Conservation (phyloP, 1,140 invertebrate genomes). For the Onthophagus taurus region DNA sequence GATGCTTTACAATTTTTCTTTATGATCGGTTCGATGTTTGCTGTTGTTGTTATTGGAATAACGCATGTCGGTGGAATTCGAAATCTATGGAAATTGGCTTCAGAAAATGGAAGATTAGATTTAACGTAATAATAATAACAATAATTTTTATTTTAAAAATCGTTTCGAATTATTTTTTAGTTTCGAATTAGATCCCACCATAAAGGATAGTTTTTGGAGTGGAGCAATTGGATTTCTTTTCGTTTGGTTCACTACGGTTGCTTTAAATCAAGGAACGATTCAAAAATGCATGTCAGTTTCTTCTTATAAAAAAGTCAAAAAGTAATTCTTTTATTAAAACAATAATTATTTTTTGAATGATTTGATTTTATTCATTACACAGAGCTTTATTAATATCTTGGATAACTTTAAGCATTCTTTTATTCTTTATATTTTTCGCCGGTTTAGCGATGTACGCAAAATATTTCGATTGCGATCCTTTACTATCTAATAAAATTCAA, state of each 20-base stretch:
- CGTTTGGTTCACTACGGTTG: constrained; percentile 46
- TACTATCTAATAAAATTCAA: constrained; percentile 43
- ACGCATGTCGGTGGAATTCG: constrained; percentile 32
- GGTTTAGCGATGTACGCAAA: constrained; percentile 62
- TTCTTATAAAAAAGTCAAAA: constrained; percentile 40
- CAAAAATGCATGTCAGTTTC: constrained; percentile 49
- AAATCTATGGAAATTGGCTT: constrained; percentile 22
- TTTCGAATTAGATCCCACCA: constrained; percentile 36
- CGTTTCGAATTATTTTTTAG: constrained; percentile 31
- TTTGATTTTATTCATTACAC: no score
- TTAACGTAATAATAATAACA: not conserved
- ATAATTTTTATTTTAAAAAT: not conserved
- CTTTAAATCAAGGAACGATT: constrained; percentile 47
- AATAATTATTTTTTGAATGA: no score
- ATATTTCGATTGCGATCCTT: constrained; percentile 61
- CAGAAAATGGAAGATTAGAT: constrained; percentile 4
- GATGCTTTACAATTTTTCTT: constrained; percentile 56
- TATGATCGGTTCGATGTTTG: constrained; percentile 55
- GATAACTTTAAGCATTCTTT: no score
- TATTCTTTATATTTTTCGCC: no score
- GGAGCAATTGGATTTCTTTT: constrained; percentile 45
- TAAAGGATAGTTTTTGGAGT: constrained; percentile 48
- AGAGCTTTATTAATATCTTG: no score
- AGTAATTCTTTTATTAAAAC: no score
- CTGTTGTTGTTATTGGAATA: constrained; percentile 50